Evolutionary conservation across 2,797 vertebrate genomes (phyloP).

Genomic region (Tinamus major): DNA sequence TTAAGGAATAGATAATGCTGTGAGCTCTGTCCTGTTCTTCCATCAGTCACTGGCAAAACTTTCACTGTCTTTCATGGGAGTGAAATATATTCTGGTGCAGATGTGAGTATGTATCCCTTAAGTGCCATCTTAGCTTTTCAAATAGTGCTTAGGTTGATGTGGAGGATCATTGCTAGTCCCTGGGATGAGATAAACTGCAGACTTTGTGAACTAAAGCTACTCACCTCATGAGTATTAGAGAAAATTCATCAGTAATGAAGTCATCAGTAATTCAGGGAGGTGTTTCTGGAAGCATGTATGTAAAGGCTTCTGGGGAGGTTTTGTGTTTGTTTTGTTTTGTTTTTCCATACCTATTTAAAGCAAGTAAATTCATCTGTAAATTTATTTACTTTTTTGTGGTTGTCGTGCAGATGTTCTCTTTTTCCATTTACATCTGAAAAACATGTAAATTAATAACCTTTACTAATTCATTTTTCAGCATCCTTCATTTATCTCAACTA

Average conservation of each 20-base stretch:
- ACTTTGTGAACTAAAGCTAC: neutral
- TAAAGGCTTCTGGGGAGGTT: neutral
- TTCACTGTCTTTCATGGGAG: neutral
- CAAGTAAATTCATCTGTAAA: neutral
- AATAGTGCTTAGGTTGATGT: neutral
- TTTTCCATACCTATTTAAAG: neutral
- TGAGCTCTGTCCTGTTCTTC: slow-evolving; percentile 7
- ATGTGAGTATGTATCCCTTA: neutral
- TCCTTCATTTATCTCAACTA: slow-evolving; percentile 86
- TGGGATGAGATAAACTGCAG: neutral
- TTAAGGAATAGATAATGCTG: neutral
- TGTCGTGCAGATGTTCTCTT: neutral
- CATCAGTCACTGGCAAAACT: neutral
- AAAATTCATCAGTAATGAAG: neutral
- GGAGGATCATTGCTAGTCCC: neutral
- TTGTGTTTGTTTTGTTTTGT: rapidly evolving
- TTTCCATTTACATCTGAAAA: neutral
- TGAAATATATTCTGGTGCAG: neutral
- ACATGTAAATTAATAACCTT: neutral
- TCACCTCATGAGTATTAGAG: neutral
- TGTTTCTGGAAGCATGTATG: neutral
- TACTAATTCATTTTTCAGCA: slow-evolving; percentile 81
- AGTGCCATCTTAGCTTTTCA: neutral
- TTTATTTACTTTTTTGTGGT: neutral
- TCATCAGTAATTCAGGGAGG: too few species aligned